Percentiles rank a stretch among this genome's conserved stretches.
These are phyloP conservation scores for Polydrusus pterygomalis DNA, from an alignment of 2,888 invertebrate genomes.

Conservation along the genomic window DNA sequence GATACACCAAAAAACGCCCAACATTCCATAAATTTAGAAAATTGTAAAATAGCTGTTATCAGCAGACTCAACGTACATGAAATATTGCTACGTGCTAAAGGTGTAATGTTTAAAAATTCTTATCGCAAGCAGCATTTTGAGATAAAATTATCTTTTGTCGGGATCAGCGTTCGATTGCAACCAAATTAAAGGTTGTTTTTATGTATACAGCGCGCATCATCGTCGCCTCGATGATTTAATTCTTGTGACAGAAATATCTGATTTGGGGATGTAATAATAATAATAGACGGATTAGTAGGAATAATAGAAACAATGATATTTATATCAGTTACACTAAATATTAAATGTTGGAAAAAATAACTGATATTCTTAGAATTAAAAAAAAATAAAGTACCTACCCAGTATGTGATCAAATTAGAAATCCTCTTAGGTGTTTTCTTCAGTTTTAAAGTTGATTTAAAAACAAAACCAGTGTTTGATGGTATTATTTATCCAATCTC, in stretches of 20 bases:
- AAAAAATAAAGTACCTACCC: too few relatives aligned
- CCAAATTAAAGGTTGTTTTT: neutral
- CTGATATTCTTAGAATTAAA: too few relatives aligned
- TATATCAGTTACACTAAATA: neutral
- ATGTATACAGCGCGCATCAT: neutral
- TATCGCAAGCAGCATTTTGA: constrained; percentile 21
- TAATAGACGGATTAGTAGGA: neutral
- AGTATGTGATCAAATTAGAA: too few relatives aligned
- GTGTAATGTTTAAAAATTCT: constrained; percentile 37
- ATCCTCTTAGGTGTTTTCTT: too few relatives aligned
- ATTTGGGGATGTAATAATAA: neutral
- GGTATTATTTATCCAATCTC: too few relatives aligned
- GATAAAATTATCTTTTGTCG: constrained; percentile 28
- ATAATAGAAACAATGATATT: neutral
- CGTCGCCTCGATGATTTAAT: neutral
- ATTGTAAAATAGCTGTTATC: constrained; percentile 24
- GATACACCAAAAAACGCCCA: constrained; percentile 9
- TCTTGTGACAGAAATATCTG: neutral
- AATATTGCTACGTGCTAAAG: constrained; percentile 32
- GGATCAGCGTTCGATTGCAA: neutral
- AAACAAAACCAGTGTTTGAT: too few relatives aligned
- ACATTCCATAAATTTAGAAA: neutral
- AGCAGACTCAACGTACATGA: constrained; percentile 14
- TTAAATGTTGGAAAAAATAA: too few relatives aligned
- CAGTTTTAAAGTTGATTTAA: too few relatives aligned